Percentiles rank a stretch among this genome's conserved stretches.
Evolutionary conservation across 1,140 invertebrate genomes (phyloP).

Genomic region (Phymastichus coffea): DNA sequence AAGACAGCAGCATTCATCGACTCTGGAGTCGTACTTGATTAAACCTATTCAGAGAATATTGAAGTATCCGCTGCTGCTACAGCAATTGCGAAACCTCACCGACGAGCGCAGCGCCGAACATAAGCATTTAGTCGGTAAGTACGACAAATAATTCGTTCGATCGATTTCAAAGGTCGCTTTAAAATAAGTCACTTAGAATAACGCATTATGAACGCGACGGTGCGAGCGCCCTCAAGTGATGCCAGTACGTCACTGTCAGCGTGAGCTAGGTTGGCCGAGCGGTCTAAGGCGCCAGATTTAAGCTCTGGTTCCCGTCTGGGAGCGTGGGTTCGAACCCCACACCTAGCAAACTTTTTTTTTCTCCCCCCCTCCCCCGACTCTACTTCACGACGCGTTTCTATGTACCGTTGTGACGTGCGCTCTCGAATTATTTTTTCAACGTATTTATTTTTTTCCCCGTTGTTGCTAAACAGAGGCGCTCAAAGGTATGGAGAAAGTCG

Average conservation of each 20-base stretch:
- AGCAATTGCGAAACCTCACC: slow-evolving; percentile 92
- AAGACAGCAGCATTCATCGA: slow-evolving; percentile 93
- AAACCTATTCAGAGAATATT: slow-evolving; percentile 98
- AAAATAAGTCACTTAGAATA: no score
- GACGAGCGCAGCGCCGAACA: slow-evolving; percentile 91
- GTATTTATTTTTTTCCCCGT: not conserved
- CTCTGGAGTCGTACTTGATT: slow-evolving; percentile 96
- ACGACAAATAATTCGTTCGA: not conserved
- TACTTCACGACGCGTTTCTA: no score
- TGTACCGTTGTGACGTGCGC: no score
- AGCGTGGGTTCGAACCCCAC: slow-evolving; percentile 63
- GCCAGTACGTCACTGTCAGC: no score
- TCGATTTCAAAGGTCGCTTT: no score
- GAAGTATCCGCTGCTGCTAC: slow-evolving; percentile 94
- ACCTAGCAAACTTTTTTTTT: slow-evolving; percentile 51
- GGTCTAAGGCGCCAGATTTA: slow-evolving; percentile 63
- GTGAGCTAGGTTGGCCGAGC: slow-evolving; percentile 56
- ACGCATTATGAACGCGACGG: no score
- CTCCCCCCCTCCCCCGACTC: not conserved
- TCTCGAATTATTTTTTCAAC: not conserved
- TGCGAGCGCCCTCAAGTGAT: no score
- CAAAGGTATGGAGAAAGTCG: slow-evolving; percentile 97
- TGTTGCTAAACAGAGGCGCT: slow-evolving; percentile 76
- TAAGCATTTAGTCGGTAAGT: slow-evolving; percentile 83
- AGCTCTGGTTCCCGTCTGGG: slow-evolving; percentile 59